phyloP scores from a whole-genome alignment of 2,113 vertebrate genomes.

The Butorides virescens region DNA sequence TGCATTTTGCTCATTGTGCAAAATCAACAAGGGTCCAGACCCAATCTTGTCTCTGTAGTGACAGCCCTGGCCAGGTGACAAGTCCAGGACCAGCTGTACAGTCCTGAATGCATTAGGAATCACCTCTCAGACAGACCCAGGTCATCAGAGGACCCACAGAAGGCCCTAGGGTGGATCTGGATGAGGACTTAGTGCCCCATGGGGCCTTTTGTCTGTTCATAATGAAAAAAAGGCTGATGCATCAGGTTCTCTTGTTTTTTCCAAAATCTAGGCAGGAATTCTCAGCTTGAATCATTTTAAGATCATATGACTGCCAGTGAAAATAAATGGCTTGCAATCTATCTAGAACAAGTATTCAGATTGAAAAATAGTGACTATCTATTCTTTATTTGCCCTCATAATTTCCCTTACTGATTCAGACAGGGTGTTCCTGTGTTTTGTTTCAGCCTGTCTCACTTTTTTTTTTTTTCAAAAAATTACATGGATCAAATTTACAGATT shows the following conservation, averaged over 20 bases:
- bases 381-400: not conserved
- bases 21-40: not conserved
- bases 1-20: not conserved
- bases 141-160: not conserved
- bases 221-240: not conserved
- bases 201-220: not conserved
- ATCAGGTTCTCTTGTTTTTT: not conserved
- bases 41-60: not conserved
- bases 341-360: not conserved
- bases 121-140: not conserved
- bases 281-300: not conserved
- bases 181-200: not conserved
- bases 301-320: not conserved
- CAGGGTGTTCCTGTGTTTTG: slow-evolving; percentile 43
- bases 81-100: not conserved
- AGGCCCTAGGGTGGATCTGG: not conserved
- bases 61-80: not conserved
- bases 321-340: not conserved
- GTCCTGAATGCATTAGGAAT: not conserved
- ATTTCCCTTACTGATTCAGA: not conserved
- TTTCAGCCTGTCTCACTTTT: not conserved
- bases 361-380: not conserved
- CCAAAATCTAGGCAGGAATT: not conserved
- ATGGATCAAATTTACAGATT: not conserved
- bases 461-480: not conserved